phyloP scores from a whole-genome alignment of 2,888 invertebrate species.

The Odontocolon sp. region DNA sequence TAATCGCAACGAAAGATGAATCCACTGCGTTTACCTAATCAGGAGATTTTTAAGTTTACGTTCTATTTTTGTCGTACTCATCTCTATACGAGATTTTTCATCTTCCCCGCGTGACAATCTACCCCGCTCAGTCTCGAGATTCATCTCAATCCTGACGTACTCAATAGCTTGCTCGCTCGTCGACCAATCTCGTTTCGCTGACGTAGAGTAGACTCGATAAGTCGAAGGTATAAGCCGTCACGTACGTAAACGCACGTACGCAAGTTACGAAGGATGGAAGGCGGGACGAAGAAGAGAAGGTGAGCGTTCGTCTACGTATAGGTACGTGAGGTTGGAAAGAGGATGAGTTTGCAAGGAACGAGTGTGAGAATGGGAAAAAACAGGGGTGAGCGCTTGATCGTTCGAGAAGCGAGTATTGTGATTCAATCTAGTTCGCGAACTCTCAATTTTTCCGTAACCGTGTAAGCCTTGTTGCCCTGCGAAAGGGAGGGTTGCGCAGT shows the following conservation, averaged over 20 bases:
- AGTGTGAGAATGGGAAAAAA: constrained; percentile 25
- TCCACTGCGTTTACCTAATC: too few relatives aligned
- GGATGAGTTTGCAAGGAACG: constrained; percentile 28
- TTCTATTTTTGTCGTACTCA: too few relatives aligned
- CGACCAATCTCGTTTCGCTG: constrained; percentile 69
- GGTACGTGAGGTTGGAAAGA: constrained; percentile 25
- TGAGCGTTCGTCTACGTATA: constrained; percentile 11
- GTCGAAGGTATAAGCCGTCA: constrained; percentile 40
- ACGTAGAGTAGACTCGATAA: constrained; percentile 63
- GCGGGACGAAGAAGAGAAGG: constrained; percentile 8
- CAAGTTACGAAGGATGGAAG: constrained; percentile 38
- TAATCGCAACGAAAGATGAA: too few relatives aligned
- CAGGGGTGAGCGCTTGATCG: constrained; percentile 33
- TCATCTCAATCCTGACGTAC: too few relatives aligned
- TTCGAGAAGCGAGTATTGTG: constrained; percentile 57
- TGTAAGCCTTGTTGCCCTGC: constrained; percentile 26
- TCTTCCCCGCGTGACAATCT: constrained; percentile 37
- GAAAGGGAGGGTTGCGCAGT: constrained; percentile 5
- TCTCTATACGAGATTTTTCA: neutral
- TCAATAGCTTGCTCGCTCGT: too few relatives aligned
- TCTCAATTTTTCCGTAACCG: constrained; percentile 61
- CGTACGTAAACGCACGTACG: constrained; percentile 45
- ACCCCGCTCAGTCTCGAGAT: neutral
- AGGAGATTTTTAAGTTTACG: too few relatives aligned
- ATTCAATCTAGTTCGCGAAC: constrained; percentile 62